Percentiles rank a stretch among this genome's conserved stretches.
Conservation (phyloP, 1,140 invertebrate genomes). For the Palaemon carinicauda region DNA sequence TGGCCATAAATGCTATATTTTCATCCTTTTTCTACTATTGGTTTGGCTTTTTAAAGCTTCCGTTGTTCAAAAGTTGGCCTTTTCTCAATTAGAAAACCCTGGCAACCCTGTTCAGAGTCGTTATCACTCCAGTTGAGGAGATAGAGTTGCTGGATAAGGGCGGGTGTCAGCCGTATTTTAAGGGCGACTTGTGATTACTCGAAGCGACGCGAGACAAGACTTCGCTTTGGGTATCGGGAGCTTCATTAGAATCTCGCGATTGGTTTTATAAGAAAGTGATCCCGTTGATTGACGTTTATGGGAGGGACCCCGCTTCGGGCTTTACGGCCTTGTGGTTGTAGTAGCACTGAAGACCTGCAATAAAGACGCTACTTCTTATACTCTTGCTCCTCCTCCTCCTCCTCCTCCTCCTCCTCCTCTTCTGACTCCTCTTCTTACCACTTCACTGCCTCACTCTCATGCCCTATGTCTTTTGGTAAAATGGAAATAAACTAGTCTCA, state of each 20-base stretch:
- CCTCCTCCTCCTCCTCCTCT: not conserved
- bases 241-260: conserved; percentile 6
- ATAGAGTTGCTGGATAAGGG: not conserved
- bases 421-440: not conserved
- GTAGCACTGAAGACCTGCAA: too few relatives aligned
- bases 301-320: not conserved
- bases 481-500: not conserved
- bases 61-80: too few relatives aligned
- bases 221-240: not conserved
- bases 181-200: not conserved
- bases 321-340: not conserved
- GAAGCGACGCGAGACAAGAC: not conserved
- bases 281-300: not conserved
- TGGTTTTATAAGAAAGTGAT: conserved; percentile 13
- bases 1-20: too few relatives aligned
- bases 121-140: not conserved
- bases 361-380: too few relatives aligned
- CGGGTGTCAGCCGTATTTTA: not conserved
- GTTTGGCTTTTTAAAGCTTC: too few relatives aligned
- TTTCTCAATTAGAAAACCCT: too few relatives aligned
- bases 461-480: not conserved
- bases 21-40: too few relatives aligned
- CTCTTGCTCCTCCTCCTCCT: not conserved
- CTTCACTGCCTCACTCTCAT: not conserved
- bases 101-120: too few relatives aligned